These are phyloP conservation scores for Bombylius discolor DNA, from an alignment of 2,888 invertebrate species.

Conservation along the genomic window DNA sequence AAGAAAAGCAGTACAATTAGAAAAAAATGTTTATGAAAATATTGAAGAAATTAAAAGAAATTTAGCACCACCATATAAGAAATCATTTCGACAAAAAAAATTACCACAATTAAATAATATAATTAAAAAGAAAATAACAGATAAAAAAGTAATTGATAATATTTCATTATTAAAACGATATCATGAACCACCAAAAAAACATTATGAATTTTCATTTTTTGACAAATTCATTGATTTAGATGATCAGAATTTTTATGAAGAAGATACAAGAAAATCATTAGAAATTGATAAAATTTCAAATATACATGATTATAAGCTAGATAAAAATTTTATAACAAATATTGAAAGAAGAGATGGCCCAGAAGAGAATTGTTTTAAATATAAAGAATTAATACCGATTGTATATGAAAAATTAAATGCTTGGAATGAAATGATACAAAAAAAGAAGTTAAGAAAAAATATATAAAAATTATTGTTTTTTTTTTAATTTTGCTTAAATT, in stretches of 20 bases:
- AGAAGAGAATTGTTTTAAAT: constrained; percentile 22
- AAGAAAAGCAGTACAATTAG: constrained; percentile 25
- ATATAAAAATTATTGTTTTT: no score
- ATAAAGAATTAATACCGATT: constrained; percentile 21
- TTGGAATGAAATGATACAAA: constrained; percentile 18
- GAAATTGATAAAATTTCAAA: constrained; percentile 34
- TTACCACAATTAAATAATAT: no score
- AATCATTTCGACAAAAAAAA: constrained; percentile 13
- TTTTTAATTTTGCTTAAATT: no score
- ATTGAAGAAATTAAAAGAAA: constrained; percentile 29
- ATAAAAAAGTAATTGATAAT: constrained; percentile 3
- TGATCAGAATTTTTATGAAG: not conserved
- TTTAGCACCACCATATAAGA: constrained; percentile 25
- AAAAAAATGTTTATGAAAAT: constrained; percentile 28
- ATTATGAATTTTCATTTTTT: no score
- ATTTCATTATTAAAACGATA: no score
- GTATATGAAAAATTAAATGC: constrained; percentile 21
- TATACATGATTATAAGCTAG: constrained; percentile 30
- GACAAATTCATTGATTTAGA: no score
- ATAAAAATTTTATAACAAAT: constrained; percentile 32
- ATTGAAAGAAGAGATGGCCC: constrained; percentile 28
- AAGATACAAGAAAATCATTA: constrained; percentile 32
- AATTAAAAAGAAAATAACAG: constrained; percentile 11
- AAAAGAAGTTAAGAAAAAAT: no score
- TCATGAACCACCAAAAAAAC: no score